phyloP scores from a whole-genome alignment of 2,797 vertebrate species.

The Prunella strophiata region DNA sequence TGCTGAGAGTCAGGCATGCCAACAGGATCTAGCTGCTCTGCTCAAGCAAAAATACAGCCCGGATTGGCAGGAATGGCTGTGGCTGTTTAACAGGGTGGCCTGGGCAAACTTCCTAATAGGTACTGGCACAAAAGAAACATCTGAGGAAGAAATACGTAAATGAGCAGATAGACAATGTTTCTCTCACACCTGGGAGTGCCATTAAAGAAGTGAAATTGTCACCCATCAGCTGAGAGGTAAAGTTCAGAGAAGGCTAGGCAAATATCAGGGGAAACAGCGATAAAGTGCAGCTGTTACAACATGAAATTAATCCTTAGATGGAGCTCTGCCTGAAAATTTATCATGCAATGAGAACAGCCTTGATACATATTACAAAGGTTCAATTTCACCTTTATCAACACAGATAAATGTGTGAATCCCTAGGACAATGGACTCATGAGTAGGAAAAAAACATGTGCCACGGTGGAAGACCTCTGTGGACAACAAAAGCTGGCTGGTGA shows the following conservation, averaged over 20 bases:
- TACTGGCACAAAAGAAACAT: neutral
- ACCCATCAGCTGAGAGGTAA: neutral
- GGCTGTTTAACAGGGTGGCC: neutral
- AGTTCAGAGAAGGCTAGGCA: neutral
- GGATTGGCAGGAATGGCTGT: neutral
- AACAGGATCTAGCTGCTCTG: neutral
- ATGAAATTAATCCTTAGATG: constrained; percentile 23
- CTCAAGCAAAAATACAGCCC: rapidly evolving
- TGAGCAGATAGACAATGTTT: neutral
- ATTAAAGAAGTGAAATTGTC: neutral
- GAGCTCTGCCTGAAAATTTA: neutral
- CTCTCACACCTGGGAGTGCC: neutral
- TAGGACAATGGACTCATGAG: rapidly evolving
- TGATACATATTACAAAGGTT: neutral
- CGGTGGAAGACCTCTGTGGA: neutral
- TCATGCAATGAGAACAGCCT: neutral
- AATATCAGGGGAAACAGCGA: neutral
- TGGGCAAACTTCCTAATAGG: neutral
- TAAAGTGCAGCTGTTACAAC: neutral
- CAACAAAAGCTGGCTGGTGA: neutral
- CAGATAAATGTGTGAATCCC: neutral
- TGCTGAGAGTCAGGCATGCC: neutral
- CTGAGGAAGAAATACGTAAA: neutral
- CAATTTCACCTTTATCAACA: neutral
- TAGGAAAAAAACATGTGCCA: neutral